Base-by-base conservation (phyloP, 2,113 vertebrate species). In the Phyllopteryx taeniolatus region DNA sequence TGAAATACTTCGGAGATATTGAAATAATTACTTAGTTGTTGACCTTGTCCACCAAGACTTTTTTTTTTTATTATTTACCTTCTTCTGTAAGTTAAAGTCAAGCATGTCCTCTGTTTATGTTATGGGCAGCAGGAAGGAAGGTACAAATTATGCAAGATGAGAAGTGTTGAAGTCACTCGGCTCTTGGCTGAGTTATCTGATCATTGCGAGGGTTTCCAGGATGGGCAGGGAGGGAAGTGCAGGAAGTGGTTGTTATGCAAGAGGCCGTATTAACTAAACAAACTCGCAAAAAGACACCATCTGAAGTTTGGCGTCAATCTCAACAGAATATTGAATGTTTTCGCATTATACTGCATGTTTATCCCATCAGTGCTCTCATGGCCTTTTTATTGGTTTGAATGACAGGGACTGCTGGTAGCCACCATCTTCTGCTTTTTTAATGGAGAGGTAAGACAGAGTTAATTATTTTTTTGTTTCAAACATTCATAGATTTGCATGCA, bases 391-490 rank as follows among this genome's bases (percentile, higher is more conserved):
- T 69, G 42, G 46, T 72, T 22, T 82, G 13, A 59, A 77, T 91
- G 91, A 75, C 92, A 99, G 98, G 98, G 98, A 67, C 89, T 99
- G 54, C 88, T 99, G 79, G 97, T 99, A 83, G 95, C 98, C 74
- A 99, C 97, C 15, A 99, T 99, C 85, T 99, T 98, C 93, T 99
- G 98, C 91, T 99, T 99, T 88, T 99, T 99, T 86, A 99, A 99
- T 57, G 98, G 98, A 79, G 98, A 99, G 94, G 98, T 99, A 96
- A 76, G 90, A 57, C 6, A 4, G 19, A 49, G 33, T 44, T 27
- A 2, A 42, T 31, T 73, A 72, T 64, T 3, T 35, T 27, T 67
- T 0, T 66, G 1, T 39, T 2, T 72, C 2, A 42, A 44, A n/a
- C 20, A 43, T 64, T 33, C 11, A 12, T 63, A 5, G 20, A 68